Base-by-base conservation (phyloP, 2,888 invertebrate species). In the Drosophila subsilvestris region DNA sequence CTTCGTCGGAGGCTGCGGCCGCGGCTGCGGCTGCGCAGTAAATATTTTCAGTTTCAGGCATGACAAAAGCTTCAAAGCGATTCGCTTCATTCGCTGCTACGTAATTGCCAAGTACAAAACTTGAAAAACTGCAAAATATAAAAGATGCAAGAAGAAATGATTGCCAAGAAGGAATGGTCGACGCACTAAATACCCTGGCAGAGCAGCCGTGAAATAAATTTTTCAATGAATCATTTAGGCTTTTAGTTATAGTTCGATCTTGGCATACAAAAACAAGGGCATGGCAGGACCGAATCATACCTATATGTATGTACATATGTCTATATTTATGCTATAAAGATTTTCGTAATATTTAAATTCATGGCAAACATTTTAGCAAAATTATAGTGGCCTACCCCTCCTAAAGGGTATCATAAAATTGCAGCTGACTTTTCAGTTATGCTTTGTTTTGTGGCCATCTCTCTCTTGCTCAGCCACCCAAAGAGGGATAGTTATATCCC, bases 11-110 rank as follows among this genome's bases (percentile, higher is more conserved):
- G 17, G 43, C 22, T 8, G 49, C 43, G 47, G 65, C 65, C 55
- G 74, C 74, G 62, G 62, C 72, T 71, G 74, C 74, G 62, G 62
- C 72, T 71, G 75, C 71, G 78, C 81, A 81, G 71, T 60, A 75
- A 83, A 76, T 78, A 78, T 81, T 78, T 87, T 76, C 79, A 69
- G 74, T 69, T 78, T 75, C 66, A 71, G 65, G 69, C 75, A 78
- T 75, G 78, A 80, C 77, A 82, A 83, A 77, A 76, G 79, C 76
- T 79, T 55, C 45, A 65, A 59, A 55, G 75, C 67, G 84, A 79
- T 82, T 77, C 75, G 80, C 84, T 78, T 79, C 78, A 86, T 80
- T 75, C 76, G 79, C 65, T 73, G 73, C 86, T 61, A 79, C 86
- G 84, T 86, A 86, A 84, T 86, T 86, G 79, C 83, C 65, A 42